Evolutionary conservation across 2,888 invertebrate species (phyloP), one percentile per base, ranked within the genome.

Genomic region (Nycteola revayana): DNA sequence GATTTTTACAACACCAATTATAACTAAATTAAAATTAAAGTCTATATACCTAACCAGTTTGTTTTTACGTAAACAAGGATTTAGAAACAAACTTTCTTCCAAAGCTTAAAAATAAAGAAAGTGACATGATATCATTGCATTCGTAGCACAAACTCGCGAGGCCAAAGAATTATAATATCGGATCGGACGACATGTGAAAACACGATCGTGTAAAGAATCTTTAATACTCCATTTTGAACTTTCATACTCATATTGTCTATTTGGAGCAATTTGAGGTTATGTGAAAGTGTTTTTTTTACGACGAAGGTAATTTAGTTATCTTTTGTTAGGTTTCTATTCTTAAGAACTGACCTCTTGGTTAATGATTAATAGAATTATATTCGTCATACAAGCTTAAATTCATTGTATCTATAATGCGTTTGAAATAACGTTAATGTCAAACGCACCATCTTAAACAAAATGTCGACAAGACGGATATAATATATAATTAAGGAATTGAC

Each of bases 121-220:
- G 76, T 59, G 39, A 23, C 27, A 27, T 30, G 39, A 7, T 36
- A 27, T 8, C 55, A 61, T 60, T 28, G 23, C 60, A 80, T 74
- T 74, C 82, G 35, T 55, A 36, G 43, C 49, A 50, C 79, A 68
- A 68, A 66, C 53, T 52, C 56, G 52, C 66, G 60, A 63, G 64
- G 59, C 69, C 61, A 55, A 61, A 54, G 75, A 71, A 78, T 80
- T 80, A 74, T 78, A 78, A 77, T 75, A 75, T 64, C 67, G 57
- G 47, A 56, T 52, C 53, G 47, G 39, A 58, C 57, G 57, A 68
- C 78, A 67, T 64, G 83, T 79, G 83, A 83, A 84, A 83, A 75
- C 71, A 30, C 27, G 20, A 28, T 10, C 76, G 78, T 75, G 83
- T 48, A 25, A 25, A 25, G 83, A 75, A 81, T 83, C 62, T 59